A percentile compares a stretch with the other conserved stretches of the same genome.
These are phyloP conservation scores for Pardosa pseudoannulata DNA, from an alignment of 2,888 invertebrate genomes.

Conservation along the genomic window DNA sequence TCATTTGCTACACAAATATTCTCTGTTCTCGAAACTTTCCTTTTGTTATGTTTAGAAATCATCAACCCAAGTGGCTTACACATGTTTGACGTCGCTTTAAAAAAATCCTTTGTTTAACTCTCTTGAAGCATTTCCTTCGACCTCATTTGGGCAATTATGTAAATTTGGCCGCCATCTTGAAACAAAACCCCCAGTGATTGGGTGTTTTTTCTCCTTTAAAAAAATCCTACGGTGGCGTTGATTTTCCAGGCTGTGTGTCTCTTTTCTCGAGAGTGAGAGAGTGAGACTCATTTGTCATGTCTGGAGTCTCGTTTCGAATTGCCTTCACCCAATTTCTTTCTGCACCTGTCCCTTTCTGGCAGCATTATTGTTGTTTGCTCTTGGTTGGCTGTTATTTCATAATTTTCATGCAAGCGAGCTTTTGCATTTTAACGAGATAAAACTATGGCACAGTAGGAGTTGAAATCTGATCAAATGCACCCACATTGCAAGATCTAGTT, in stretches of 20 bases:
- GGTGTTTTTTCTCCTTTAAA: conserved; percentile 23
- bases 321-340: conserved; percentile 21
- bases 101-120: conserved; percentile 54
- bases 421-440: too few species aligned
- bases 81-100: conserved; percentile 31
- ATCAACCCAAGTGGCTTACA: conserved; percentile 18
- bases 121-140: conserved; percentile 55
- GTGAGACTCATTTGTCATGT: conserved; percentile 12
- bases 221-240: not conserved
- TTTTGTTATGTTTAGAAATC: conserved; percentile 16
- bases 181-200: conserved; percentile 32
- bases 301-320: not conserved
- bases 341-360: not conserved
- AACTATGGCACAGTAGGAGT: too few species aligned
- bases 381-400: not conserved
- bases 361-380: not conserved
- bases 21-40: not conserved
- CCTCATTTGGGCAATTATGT: conserved; percentile 51
- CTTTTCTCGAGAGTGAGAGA: not conserved
- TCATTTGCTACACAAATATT: not conserved
- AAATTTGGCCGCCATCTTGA: conserved; percentile 45
- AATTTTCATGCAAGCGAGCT: not conserved
- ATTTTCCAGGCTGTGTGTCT: conserved; percentile 10
- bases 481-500: too few species aligned
- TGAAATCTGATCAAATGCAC: too few species aligned